phyloP scores from a whole-genome alignment of 1,140 invertebrate genomes.

The Palaemon carinicauda region DNA sequence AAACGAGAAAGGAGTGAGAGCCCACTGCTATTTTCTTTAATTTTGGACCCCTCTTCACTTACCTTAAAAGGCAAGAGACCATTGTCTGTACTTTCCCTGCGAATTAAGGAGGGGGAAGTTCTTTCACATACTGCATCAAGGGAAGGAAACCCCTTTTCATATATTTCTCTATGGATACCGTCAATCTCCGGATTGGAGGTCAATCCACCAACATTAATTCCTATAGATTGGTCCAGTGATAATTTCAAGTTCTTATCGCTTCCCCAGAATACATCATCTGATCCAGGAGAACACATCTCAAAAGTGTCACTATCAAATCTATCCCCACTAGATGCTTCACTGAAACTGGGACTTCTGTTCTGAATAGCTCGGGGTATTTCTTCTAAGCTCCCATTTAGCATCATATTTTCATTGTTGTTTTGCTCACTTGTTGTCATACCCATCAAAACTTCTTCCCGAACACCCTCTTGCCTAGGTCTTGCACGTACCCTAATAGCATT shows the following conservation, averaged over 20 bases:
- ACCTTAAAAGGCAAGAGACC: too few species aligned
- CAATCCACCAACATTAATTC: too few species aligned
- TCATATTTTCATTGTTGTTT: too few species aligned
- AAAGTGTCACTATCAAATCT: neutral
- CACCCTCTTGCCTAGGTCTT: neutral
- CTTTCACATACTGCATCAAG: too few species aligned
- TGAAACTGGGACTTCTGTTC: neutral
- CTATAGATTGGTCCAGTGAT: too few species aligned
- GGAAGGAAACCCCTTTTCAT: too few species aligned
- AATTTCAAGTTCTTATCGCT: neutral
- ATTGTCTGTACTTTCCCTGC: neutral
- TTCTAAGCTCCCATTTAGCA: too few species aligned
- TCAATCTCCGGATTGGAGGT: too few species aligned
- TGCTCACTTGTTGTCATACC: too few species aligned
- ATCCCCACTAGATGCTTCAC: neutral
- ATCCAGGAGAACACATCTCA: neutral
- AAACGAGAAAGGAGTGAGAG: conserved; percentile 21
- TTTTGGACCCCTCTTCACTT: neutral
- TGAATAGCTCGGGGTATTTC: neutral
- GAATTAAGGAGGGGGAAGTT: too few species aligned
- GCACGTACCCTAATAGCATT: neutral
- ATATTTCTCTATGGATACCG: too few species aligned
- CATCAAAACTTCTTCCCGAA: too few species aligned
- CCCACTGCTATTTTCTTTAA: neutral
- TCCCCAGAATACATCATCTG: conserved; percentile 2